Conservation (phyloP, 2,888 invertebrate species). For the Morpho achilles region DNA sequence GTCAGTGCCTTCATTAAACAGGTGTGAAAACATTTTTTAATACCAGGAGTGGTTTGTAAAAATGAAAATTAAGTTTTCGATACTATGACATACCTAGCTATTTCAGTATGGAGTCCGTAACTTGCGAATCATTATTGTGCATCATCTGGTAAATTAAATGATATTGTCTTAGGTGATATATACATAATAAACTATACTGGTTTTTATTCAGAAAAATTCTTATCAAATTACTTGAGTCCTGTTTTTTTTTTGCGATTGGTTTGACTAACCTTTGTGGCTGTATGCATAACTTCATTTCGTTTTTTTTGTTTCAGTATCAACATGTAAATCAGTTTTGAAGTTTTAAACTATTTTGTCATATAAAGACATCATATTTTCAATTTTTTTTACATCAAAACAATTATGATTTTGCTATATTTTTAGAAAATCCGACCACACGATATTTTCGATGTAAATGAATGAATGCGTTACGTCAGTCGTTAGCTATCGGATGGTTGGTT, state of each 20-base stretch:
- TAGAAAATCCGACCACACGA: conserved; percentile 31
- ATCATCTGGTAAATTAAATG: conserved; percentile 41
- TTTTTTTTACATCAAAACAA: conserved; percentile 33
- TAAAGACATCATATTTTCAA: conserved; percentile 35
- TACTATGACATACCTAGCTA: conserved; percentile 31
- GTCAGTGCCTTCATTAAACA: conserved; percentile 32
- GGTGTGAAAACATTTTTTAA: conserved; percentile 23
- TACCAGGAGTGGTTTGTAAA: conserved; percentile 40
- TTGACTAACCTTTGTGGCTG: conserved; percentile 60
- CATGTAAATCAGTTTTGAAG: conserved; percentile 37
- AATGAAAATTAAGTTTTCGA: conserved; percentile 71
- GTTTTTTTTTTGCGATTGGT: conserved; percentile 44
- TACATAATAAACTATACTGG: conserved; percentile 22
- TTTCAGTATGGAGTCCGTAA: conserved; percentile 41
- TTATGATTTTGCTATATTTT: conserved; percentile 29
- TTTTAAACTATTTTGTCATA: conserved; percentile 36
- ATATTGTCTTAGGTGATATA: conserved; percentile 5
- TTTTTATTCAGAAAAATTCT: conserved; percentile 50
- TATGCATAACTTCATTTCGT: conserved; percentile 68
- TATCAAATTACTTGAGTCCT: conserved; percentile 20
- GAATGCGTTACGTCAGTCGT: conserved; percentile 41
- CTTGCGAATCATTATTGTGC: conserved; percentile 44
- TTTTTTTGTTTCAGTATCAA: conserved; percentile 69
- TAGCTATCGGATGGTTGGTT: conserved; percentile 29
- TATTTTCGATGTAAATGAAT: conserved; percentile 33